These are phyloP conservation scores for Condylostylus longicornis DNA, from an alignment of 1,140 invertebrate species.

Conservation along the genomic window DNA sequence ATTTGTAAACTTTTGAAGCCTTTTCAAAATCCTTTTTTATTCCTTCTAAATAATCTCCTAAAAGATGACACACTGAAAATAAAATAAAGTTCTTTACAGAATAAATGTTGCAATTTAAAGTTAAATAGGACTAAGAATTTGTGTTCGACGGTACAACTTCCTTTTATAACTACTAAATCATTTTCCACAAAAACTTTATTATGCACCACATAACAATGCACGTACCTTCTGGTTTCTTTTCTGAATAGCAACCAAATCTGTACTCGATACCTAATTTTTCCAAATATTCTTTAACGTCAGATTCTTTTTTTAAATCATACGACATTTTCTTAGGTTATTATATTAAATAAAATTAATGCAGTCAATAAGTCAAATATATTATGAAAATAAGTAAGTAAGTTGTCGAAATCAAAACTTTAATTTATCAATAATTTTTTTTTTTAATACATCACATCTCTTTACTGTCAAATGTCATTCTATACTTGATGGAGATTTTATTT, in stretches of 20 bases:
- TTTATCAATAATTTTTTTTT: too few species aligned
- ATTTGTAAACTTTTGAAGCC: constrained; percentile 61
- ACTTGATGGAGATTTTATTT: too few species aligned
- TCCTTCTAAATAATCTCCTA: constrained; percentile 74
- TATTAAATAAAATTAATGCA: too few species aligned
- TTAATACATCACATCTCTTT: too few species aligned
- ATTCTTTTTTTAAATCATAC: constrained; percentile 63
- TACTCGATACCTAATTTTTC: constrained; percentile 85
- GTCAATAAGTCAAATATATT: too few species aligned
- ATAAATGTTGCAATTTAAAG: background rate
- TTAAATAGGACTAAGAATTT: background rate
- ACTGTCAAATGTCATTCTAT: too few species aligned
- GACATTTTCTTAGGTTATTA: constrained; percentile 34
- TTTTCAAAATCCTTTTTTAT: constrained; percentile 64
- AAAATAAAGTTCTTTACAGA: background rate
- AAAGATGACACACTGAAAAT: constrained; percentile 70
- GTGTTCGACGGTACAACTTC: background rate
- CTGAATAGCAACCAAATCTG: constrained; percentile 72
- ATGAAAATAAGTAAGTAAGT: too few species aligned
- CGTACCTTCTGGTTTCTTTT: constrained; percentile 65
- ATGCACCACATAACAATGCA: background rate
- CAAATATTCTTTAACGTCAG: constrained; percentile 73
- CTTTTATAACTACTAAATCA: constrained; percentile 5
- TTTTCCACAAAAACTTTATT: constrained; percentile 3
- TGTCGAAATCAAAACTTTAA: too few species aligned